A percentile compares a stretch with the other conserved stretches of the same genome.
These are phyloP conservation scores for Sitodiplosis mosellana DNA, from an alignment of 1,140 invertebrate genomes.

Conservation along the genomic window DNA sequence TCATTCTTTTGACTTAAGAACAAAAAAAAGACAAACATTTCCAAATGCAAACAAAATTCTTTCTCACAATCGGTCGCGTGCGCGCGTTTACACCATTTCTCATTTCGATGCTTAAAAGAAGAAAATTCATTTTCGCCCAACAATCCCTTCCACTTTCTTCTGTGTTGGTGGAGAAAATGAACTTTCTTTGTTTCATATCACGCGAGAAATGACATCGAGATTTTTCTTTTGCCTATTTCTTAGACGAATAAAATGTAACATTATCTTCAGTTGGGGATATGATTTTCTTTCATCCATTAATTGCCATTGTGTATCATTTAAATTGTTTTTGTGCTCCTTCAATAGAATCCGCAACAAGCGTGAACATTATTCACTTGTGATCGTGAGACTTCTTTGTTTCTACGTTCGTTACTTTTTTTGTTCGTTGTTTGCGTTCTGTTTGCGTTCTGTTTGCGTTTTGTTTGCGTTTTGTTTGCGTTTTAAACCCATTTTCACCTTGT, in stretches of 20 bases:
- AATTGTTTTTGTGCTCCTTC: neutral
- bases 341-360: neutral
- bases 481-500: too few species aligned
- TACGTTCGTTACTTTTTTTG: too few species aligned
- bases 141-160: too few species aligned
- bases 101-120: neutral
- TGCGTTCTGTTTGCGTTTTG: too few species aligned
- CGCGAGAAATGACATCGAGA: too few species aligned
- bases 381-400: neutral
- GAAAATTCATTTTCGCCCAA: too few species aligned
- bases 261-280: neutral
- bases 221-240: too few species aligned
- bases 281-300: too few species aligned
- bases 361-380: neutral
- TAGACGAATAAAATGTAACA: neutral
- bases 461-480: too few species aligned
- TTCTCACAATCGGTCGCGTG: neutral
- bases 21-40: neutral
- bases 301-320: neutral
- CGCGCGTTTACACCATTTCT: neutral
- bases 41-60: neutral
- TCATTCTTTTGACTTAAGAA: slow-evolving; percentile 1
- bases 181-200: too few species aligned
- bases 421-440: too few species aligned
- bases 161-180: too few species aligned